Base-by-base conservation (phyloP, 2,113 vertebrate species). In the Coreoperca whiteheadi region DNA sequence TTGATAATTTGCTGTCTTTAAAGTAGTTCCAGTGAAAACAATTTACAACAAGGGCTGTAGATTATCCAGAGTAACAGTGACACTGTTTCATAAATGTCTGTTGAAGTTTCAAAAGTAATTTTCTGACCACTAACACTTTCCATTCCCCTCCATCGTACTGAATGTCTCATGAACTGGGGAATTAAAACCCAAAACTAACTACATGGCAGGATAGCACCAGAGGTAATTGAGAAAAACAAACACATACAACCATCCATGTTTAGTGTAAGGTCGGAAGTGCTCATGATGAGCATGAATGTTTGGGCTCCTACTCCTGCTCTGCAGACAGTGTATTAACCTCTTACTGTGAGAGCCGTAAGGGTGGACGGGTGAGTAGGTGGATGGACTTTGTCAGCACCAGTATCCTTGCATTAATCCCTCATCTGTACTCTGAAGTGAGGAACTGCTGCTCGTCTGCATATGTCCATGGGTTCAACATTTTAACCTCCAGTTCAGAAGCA, bases 331-430 rank as follows among this genome's bases (percentile, higher is more conserved):
- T 66, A 57, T 63, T 57, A 30, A 76, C 66, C 23, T 46, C 46
- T 50, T n/a, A 34, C 50, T 66, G 69, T 56, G 61, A 39, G 48
- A 60, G 77, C 54, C 70, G 7, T 48, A 65, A 25, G 15, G 51
- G 57, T 46, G 76, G 57, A 77, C 5, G 30, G 32, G 64, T 64
- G 77, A 84, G 73, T 34, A 63, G 74, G 69, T 81, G 75, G 61
- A 76, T 57, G 30, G 30, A 70, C 34, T 77, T 50, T 41, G 25
- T 72, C 61, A 16, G 30, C 50, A 57, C 28, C 67, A 6, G 54
- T 72, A 85, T 79, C 32, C 48, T 48, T 64, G n/a, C 43, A 41
- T 50, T 16, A 79, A 72, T 72, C 77, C 63, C 23, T 67, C 28
- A 54, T 66, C 73, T 73, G 7, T 41, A 18, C n/a, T 65, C 70